These are phyloP conservation scores for Byasa hedistus DNA, from an alignment of 2,888 invertebrate species.

Conservation along the genomic window DNA sequence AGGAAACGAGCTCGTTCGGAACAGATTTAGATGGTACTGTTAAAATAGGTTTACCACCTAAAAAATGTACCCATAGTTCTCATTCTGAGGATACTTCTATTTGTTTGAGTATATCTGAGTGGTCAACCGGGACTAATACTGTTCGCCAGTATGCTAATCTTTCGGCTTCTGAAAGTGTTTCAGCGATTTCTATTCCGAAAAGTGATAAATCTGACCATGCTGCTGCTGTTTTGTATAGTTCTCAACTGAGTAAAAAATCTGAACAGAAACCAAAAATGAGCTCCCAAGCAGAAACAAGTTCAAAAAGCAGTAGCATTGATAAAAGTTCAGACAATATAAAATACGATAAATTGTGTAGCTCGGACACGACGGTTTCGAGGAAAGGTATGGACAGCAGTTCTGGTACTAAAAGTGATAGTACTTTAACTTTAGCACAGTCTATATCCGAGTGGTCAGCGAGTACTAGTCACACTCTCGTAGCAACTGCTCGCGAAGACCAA, in stretches of 20 bases:
- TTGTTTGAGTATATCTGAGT: slow-evolving; percentile 91
- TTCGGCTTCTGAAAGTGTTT: slow-evolving; percentile 84
- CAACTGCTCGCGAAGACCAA: slow-evolving; percentile 78
- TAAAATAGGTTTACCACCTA: slow-evolving; percentile 87
- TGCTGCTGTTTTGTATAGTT: slow-evolving; percentile 79
- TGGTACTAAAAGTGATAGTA: slow-evolving; percentile 89
- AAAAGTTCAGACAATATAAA: slow-evolving; percentile 76
- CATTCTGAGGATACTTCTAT: slow-evolving; percentile 93
- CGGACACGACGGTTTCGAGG: slow-evolving; percentile 77
- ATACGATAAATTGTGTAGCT: slow-evolving; percentile 82
- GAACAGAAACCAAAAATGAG: slow-evolving; percentile 70
- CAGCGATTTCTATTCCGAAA: slow-evolving; percentile 80
- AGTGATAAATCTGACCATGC: slow-evolving; percentile 82
- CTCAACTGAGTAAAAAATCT: slow-evolving; percentile 76
- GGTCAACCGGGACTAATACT: slow-evolving; percentile 93
- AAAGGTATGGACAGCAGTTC: slow-evolving; percentile 82
- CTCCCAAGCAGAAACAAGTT: slow-evolving; percentile 74
- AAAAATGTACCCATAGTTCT: slow-evolving; percentile 90
- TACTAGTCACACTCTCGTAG: slow-evolving; percentile 86
- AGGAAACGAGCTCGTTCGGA: slow-evolving; percentile 87
- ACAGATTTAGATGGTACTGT: slow-evolving; percentile 91
- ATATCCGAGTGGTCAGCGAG: slow-evolving; percentile 92
- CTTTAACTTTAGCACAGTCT: slow-evolving; percentile 86
- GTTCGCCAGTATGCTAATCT: slow-evolving; percentile 89
- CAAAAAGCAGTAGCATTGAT: slow-evolving; percentile 81